phyloP scores from a whole-genome alignment of 2,888 invertebrate species.

The Pheosia tremula region DNA sequence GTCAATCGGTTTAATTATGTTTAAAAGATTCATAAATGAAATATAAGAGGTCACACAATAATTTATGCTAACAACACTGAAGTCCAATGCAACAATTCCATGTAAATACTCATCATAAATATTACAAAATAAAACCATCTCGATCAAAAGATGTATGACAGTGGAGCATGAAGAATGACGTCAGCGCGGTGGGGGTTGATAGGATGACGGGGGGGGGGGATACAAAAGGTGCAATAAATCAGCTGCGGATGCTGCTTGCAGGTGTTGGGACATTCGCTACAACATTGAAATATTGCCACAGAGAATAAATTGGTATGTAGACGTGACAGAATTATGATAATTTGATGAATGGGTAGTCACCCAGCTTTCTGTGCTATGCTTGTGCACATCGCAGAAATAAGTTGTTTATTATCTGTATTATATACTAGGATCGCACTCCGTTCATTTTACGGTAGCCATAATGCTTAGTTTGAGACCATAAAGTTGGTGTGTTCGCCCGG shows the following conservation, averaged over 20 bases:
- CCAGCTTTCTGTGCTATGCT: no score
- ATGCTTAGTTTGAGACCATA: no score
- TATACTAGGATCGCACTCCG: no score
- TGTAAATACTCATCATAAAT: not conserved
- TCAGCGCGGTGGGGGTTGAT: conserved; percentile 25
- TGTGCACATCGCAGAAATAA: no score
- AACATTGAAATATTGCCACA: conserved; percentile 58
- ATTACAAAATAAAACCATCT: not conserved
- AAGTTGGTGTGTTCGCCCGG: no score
- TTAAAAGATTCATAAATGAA: no score
- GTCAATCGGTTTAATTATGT: no score
- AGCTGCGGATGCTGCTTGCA: conserved; percentile 64
- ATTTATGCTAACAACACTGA: not conserved
- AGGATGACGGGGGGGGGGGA: conserved; percentile 36
- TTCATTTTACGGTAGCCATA: no score
- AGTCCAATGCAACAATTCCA: not conserved
- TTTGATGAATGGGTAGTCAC: no score
- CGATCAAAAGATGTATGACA: not conserved
- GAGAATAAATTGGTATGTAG: conserved; percentile 44
- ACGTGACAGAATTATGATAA: conserved; percentile 11
- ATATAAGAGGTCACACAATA: no score
- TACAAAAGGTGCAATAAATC: conserved; percentile 72
- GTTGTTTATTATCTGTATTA: no score
- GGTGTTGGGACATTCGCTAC: conserved; percentile 62
- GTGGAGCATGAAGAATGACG: not conserved